phyloP scores from a whole-genome alignment of 2,888 invertebrate species.

The Bembecia ichneumoniformis region DNA sequence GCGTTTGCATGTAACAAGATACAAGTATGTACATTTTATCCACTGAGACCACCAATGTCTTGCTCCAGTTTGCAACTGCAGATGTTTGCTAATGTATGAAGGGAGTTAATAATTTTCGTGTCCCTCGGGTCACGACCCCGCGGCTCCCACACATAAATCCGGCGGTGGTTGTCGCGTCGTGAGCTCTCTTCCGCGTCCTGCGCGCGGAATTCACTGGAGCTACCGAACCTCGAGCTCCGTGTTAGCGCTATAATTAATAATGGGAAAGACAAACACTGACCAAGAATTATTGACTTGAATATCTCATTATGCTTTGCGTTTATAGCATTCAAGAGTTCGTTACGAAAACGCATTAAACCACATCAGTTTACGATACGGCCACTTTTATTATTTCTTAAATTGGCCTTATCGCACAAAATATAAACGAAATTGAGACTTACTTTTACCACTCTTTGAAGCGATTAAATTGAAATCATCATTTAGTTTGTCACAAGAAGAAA shows the following conservation, averaged over 20 bases:
- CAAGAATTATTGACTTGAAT: background rate
- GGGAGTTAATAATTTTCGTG: slow-evolving; percentile 50
- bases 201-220: slow-evolving; percentile 16
- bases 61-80: background rate
- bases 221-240: slow-evolving; percentile 23
- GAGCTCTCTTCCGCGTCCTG: slow-evolving; percentile 22
- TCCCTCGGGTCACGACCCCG: slow-evolving; percentile 40
- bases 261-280: slow-evolving; percentile 15
- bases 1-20: background rate
- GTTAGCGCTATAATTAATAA: slow-evolving; percentile 38
- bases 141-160: slow-evolving; percentile 60
- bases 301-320: background rate
- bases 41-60: background rate
- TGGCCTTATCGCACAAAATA: too few relatives aligned
- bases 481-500: slow-evolving; percentile 1
- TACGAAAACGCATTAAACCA: too few relatives aligned
- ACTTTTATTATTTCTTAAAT: too few relatives aligned
- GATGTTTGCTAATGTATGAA: slow-evolving; percentile 22
- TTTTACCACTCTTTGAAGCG: background rate
- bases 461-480: slow-evolving; percentile 3
- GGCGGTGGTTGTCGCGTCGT: slow-evolving; percentile 47
- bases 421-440: background rate
- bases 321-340: background rate
- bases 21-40: background rate
- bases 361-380: too few relatives aligned